These are phyloP conservation scores for Augochlora pura DNA, from an alignment of 1,140 invertebrate genomes.

Conservation along the genomic window DNA sequence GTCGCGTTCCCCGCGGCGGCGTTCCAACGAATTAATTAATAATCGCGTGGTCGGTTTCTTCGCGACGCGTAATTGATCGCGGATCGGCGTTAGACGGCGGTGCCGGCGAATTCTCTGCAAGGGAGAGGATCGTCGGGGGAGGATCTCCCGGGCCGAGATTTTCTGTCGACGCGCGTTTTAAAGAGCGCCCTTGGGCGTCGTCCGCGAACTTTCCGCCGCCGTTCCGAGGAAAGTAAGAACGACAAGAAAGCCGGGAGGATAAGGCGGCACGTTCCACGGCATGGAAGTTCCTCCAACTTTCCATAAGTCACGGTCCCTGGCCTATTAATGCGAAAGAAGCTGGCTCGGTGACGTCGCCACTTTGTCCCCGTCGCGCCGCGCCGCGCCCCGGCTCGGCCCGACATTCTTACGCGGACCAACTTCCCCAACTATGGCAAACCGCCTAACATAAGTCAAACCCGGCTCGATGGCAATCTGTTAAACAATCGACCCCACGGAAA, in stretches of 20 bases:
- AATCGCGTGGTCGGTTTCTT: too few species aligned
- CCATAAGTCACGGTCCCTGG: conserved; percentile 46
- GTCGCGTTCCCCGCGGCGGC: too few species aligned
- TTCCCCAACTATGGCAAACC: conserved; percentile 14
- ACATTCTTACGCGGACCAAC: conserved; percentile 19
- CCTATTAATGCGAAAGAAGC: conserved; percentile 44
- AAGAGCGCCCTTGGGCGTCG: conserved; percentile 56
- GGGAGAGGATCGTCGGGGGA: too few species aligned
- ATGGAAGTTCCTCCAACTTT: conserved; percentile 51
- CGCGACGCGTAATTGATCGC: too few species aligned
- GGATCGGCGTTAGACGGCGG: too few species aligned
- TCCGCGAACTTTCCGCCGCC: conserved; percentile 23
- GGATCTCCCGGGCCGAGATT: conserved; percentile 55
- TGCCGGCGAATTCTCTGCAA: too few species aligned
- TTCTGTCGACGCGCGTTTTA: conserved; percentile 48
- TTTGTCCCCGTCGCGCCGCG: conserved; percentile 27
- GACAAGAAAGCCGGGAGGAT: background rate
- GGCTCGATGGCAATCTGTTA: background rate
- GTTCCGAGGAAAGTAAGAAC: conserved; percentile 20
- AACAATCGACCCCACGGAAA: too few species aligned
- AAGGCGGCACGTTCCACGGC: conserved; percentile 40
- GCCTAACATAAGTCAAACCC: conserved; percentile 44
- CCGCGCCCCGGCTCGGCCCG: background rate
- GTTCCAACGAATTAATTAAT: too few species aligned
- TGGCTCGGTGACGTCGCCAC: conserved; percentile 12